A percentile compares a stretch with the other conserved stretches of the same genome.
Conservation (phyloP, 1,140 invertebrate species). For the Bombus turneri region DNA sequence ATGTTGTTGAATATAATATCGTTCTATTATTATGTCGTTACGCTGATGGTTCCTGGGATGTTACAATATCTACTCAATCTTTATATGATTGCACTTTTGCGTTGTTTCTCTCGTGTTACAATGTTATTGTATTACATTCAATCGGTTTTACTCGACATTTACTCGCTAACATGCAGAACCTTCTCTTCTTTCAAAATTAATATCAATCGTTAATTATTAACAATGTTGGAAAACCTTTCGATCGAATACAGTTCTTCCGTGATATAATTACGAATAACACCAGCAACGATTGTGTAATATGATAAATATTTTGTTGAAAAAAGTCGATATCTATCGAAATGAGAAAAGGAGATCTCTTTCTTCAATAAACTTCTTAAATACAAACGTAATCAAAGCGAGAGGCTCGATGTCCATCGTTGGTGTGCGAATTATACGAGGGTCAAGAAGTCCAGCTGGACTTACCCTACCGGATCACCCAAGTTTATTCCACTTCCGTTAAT, state of each 20-base stretch:
- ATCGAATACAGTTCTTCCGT: too few species aligned
- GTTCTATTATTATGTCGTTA: conserved; percentile 15
- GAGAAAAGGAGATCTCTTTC: too few species aligned
- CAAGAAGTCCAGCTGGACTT: conserved; percentile 51
- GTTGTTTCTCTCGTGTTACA: background rate
- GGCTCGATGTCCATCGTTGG: background rate
- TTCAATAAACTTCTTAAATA: background rate
- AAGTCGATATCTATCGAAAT: too few species aligned
- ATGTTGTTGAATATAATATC: conserved; percentile 1
- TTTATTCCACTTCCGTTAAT: conserved; percentile 80
- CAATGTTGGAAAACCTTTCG: too few species aligned
- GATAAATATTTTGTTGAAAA: too few species aligned
- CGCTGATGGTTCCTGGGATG: background rate
- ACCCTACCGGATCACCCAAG: conserved; percentile 74
- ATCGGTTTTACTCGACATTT: background rate
- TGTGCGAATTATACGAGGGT: conserved; percentile 26
- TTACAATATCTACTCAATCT: background rate
- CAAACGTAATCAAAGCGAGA: background rate
- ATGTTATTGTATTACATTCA: background rate
- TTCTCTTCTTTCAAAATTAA: background rate
- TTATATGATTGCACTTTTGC: background rate
- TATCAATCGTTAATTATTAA: too few species aligned
- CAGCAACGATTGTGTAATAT: too few species aligned
- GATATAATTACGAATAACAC: too few species aligned
- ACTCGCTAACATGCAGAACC: background rate